phyloP scores from a whole-genome alignment of 2,797 vertebrate species.

The Limnodromus scolopaceus region DNA sequence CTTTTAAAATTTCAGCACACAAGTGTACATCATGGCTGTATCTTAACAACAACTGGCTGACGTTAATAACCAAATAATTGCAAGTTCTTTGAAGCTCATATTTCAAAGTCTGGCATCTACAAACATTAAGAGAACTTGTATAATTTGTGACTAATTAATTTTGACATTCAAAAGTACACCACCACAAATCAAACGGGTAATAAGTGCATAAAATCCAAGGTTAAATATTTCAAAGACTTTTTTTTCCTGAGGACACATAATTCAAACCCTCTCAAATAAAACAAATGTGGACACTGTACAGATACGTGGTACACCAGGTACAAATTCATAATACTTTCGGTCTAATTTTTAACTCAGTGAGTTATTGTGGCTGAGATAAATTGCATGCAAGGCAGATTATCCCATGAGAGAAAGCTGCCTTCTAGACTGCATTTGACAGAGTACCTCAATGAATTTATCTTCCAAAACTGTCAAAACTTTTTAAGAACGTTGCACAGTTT shows the following conservation, averaged over 20 bases:
- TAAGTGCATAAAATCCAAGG: not conserved
- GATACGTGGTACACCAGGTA: not conserved
- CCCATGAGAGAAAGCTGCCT: not conserved
- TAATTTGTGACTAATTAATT: not conserved
- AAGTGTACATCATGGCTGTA: not conserved
- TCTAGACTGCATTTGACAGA: not conserved
- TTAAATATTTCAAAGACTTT: slow-evolving; percentile 2
- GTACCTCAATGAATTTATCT: not conserved
- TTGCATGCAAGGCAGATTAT: not conserved
- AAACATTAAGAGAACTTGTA: not conserved
- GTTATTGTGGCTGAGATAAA: not conserved
- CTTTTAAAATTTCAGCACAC: not conserved
- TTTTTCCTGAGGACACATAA: not conserved
- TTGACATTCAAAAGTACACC: not conserved
- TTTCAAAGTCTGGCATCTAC: not conserved
- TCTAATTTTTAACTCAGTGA: not conserved
- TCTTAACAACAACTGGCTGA: not conserved
- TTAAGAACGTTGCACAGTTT: not conserved
- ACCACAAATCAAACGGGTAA: not conserved
- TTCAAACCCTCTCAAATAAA: not conserved
- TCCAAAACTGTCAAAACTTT: not conserved
- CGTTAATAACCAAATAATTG: not conserved
- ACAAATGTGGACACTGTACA: not conserved
- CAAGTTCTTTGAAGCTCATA: not conserved
- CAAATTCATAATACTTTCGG: not conserved